phyloP scores from a whole-genome alignment of 2,888 invertebrate genomes.

The Cremastinae sp. region DNA sequence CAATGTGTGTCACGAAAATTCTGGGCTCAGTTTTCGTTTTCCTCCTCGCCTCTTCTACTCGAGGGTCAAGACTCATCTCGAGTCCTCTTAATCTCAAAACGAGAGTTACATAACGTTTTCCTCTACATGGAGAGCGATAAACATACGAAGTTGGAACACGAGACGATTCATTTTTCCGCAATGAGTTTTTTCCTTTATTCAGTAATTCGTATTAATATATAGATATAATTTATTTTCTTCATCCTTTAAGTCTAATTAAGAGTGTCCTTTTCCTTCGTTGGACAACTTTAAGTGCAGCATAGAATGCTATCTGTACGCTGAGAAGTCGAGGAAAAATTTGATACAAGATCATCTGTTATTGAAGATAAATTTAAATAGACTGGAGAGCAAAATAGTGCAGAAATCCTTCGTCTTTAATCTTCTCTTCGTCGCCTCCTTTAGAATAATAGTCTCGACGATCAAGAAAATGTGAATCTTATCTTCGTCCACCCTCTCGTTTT shows the following conservation, averaged over 20 bases:
- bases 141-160: conserved; percentile 9
- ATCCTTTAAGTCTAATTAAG: neutral
- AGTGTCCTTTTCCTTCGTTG: neutral
- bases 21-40: conserved; percentile 1
- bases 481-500: neutral
- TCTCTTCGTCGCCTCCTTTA: conserved; percentile 18
- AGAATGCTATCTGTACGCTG: conserved; percentile 14
- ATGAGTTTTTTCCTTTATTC: conserved; percentile 20
- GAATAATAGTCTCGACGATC: conserved; percentile 12
- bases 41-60: conserved; percentile 4
- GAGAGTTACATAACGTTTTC: conserved; percentile 1
- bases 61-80: conserved; percentile 3
- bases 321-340: conserved; percentile 16
- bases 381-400: conserved; percentile 12
- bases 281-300: conserved; percentile 35
- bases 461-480: conserved; percentile 1
- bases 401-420: conserved; percentile 9
- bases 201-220: conserved; percentile 1
- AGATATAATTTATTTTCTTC: neutral
- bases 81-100: conserved; percentile 9
- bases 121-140: conserved; percentile 12
- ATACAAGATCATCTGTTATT: conserved; percentile 6
- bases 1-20: conserved; percentile 22
- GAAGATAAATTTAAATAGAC: conserved; percentile 18
- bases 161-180: conserved; percentile 13